Conservation (phyloP, 2,797 vertebrate genomes). For the Antrozous pallidus region DNA sequence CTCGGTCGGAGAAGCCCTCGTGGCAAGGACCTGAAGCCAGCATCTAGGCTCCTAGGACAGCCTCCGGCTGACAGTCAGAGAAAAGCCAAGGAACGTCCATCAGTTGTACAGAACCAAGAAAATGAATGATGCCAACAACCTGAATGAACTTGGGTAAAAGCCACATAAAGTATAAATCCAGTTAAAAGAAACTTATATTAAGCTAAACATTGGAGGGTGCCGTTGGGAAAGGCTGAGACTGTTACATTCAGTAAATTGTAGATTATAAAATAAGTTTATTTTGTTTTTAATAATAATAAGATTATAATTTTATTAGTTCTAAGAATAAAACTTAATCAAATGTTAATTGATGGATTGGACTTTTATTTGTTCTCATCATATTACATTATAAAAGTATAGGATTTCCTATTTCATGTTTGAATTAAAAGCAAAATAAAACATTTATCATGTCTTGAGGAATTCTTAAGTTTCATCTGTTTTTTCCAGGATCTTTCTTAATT, state of each 20-base stretch:
- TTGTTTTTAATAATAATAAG: neutral
- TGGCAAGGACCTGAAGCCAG: neutral
- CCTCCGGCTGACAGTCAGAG: neutral
- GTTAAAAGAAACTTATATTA: neutral
- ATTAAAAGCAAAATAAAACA: neutral
- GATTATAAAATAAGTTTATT: neutral
- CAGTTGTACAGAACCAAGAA: neutral
- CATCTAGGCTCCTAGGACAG: neutral
- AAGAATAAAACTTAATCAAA: neutral
- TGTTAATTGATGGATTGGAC: neutral
- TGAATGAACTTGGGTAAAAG: neutral
- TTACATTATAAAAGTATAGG: neutral
- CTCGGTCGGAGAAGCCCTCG: neutral
- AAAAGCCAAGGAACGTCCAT: neutral
- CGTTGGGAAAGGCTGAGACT: neutral
- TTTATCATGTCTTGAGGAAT: conserved; percentile 19
- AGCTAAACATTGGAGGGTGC: neutral
- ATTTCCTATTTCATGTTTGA: neutral
- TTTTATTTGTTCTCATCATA: neutral
- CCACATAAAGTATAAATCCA: neutral
- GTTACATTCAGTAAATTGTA: neutral
- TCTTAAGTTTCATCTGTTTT: neutral
- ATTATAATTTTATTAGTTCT: neutral
- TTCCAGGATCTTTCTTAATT: neutral
- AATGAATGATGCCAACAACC: neutral